Percentiles rank a stretch among this genome's conserved stretches.
Evolutionary conservation across 2,113 vertebrate genomes (phyloP).

Genomic region (Apodemus sylvaticus): DNA sequence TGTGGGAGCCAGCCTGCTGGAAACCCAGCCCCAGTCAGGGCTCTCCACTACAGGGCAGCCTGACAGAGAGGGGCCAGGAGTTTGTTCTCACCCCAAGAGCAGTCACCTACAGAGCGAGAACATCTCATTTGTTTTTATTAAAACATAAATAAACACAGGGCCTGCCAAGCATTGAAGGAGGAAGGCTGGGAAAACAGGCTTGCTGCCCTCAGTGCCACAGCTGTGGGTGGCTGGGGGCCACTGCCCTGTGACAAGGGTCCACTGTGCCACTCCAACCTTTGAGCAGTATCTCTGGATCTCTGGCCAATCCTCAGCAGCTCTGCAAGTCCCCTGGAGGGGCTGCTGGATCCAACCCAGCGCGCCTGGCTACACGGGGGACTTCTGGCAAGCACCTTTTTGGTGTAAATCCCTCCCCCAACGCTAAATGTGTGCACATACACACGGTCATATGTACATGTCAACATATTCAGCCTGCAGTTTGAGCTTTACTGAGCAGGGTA

Average conservation of each 20-base stretch:
- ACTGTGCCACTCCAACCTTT: accelerated
- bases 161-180: neutral
- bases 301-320: accelerated
- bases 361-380: accelerated
- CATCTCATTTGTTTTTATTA: slow-evolving; percentile 6
- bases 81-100: neutral
- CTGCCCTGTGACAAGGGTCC: neutral
- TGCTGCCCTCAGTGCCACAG: neutral
- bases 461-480: neutral
- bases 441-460: too few species aligned
- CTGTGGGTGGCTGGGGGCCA: neutral
- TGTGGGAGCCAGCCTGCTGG: neutral
- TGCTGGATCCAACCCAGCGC: neutral
- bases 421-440: neutral
- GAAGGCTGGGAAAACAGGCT: neutral
- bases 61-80: neutral
- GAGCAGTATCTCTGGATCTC: accelerated
- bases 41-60: accelerated
- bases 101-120: neutral
- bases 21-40: neutral
- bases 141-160: slow-evolving; percentile 10
- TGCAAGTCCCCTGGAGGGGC: accelerated
- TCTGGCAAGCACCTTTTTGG: neutral
- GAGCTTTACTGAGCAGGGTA: neutral
- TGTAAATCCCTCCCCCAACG: neutral